A percentile compares a stretch with the other conserved stretches of the same genome.
phyloP scores from a whole-genome alignment of 1,140 invertebrate species.

The Atta colombica region DNA sequence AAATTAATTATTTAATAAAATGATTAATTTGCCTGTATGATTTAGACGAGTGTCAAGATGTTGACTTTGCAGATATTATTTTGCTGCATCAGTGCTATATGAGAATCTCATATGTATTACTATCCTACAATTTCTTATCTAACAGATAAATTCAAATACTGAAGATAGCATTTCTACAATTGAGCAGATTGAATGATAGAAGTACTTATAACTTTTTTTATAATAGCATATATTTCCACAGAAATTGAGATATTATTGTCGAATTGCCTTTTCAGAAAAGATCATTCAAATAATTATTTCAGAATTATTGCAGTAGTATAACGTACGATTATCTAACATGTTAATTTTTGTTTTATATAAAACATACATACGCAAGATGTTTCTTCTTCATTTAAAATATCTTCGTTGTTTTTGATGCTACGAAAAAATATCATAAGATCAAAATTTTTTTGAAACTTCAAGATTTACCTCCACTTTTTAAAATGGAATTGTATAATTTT shows the following conservation, averaged over 20 bases:
- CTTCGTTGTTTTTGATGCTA: too few species aligned
- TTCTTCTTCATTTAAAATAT: too few species aligned
- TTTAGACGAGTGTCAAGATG: neutral
- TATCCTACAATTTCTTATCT: neutral
- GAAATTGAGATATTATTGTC: conserved; percentile 1
- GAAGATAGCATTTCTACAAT: neutral
- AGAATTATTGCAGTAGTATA: neutral
- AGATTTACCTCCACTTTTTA: too few species aligned
- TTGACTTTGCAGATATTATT: neutral
- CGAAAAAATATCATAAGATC: too few species aligned
- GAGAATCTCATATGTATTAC: neutral
- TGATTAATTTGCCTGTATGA: neutral
- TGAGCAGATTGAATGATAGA: neutral
- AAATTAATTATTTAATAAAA: neutral
- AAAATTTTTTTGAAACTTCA: too few species aligned
- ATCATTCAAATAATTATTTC: conserved; percentile 1
- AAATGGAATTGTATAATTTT: too few species aligned
- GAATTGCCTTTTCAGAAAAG: neutral
- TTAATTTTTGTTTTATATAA: neutral
- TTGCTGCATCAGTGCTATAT: neutral
- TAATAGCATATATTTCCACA: neutral
- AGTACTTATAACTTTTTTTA: neutral
- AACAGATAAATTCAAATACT: neutral
- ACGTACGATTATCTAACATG: neutral
- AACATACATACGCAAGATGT: too few species aligned